Percentiles rank a stretch among this genome's conserved stretches.
Evolutionary conservation across 1,140 invertebrate species (phyloP).

Genomic region (Araneus ventricosus): DNA sequence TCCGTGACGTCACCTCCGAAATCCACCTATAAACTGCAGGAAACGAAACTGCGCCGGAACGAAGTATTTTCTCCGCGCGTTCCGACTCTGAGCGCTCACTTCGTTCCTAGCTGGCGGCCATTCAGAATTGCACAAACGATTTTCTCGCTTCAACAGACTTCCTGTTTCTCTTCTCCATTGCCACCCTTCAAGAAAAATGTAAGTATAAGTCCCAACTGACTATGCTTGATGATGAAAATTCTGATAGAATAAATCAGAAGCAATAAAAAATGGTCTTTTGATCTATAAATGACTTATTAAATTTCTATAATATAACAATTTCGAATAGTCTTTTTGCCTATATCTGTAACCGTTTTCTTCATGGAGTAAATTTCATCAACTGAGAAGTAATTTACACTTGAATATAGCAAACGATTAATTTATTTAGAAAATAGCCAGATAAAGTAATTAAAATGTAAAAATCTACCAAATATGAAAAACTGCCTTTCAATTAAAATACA

Average conservation of each 20-base stretch:
- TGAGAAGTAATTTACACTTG: too few species aligned
- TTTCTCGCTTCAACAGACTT: slow-evolving; percentile 14
- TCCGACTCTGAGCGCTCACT: slow-evolving; percentile 34
- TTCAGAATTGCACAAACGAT: slow-evolving; percentile 54
- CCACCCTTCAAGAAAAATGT: neutral
- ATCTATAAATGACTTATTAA: neutral
- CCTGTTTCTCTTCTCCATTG: slow-evolving; percentile 27
- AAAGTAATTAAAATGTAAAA: too few species aligned
- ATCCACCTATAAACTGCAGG: slow-evolving; percentile 48
- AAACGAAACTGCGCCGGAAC: slow-evolving; percentile 55
- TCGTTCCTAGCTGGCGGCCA: slow-evolving; percentile 53
- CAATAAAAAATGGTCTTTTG: neutral
- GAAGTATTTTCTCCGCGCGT: slow-evolving; percentile 54
- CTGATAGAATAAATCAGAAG: neutral
- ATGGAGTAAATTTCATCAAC: too few species aligned
- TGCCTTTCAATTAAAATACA: too few species aligned
- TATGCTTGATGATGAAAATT: neutral
- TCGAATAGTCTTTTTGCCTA: too few species aligned
- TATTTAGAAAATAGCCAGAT: too few species aligned
- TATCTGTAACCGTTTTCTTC: too few species aligned
- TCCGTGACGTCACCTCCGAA: slow-evolving; percentile 36
- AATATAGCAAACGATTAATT: too few species aligned
- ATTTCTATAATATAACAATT: neutral
- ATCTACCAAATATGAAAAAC: too few species aligned
- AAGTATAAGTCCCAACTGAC: slow-evolving; percentile 17